Base-by-base conservation (phyloP, 2,797 vertebrate species). In the Halcyon chelicuti region DNA sequence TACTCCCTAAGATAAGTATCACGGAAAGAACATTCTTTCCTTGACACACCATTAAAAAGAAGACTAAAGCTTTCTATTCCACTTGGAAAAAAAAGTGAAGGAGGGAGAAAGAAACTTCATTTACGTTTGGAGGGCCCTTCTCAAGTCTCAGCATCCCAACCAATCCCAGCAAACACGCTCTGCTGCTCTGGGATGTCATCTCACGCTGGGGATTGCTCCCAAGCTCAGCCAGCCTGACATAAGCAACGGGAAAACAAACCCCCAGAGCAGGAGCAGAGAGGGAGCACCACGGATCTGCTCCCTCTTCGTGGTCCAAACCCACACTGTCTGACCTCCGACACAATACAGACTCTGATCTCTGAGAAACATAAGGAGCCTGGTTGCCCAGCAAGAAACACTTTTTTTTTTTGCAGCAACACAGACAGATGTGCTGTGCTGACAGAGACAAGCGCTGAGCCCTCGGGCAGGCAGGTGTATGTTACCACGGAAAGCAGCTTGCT, bases 101-200 rank as follows among this genome's bases (percentile, higher is more conserved):
- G 72, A 81, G 40, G 75, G 39, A 88, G 33, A 93, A 84, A 62
- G 55, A 49, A 88, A 40, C 76, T 54, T 74, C 0, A 0, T 91
- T 92, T 93, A 80, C 71, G 81, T 94, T 49, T 86, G 84, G 80
- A 95, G 40, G 75, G 86, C 72, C 84, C 88, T 90, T 78, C 61
- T 92, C 52, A 62, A 87, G 65, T 23, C 72, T 25, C 31, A 39
- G 68, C 9, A 93, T 71, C 65, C 49, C 68, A 67, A 85, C 55
- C 61, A 85, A 60, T 17, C 57, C 47, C 61, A 74, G 83, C 58
- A 72, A 94, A 85, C 66, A 11, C 1, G 47, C 40, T 57, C 66
- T 54, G 60, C 37, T 57, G 47, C 79, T 74, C 39, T 57, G 72
- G 93, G 85, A 71, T 42, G 17, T 81, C 72, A 91, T 66, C 90